phyloP scores from a whole-genome alignment of 2,888 invertebrate genomes.

The Calameuta idolon region DNA sequence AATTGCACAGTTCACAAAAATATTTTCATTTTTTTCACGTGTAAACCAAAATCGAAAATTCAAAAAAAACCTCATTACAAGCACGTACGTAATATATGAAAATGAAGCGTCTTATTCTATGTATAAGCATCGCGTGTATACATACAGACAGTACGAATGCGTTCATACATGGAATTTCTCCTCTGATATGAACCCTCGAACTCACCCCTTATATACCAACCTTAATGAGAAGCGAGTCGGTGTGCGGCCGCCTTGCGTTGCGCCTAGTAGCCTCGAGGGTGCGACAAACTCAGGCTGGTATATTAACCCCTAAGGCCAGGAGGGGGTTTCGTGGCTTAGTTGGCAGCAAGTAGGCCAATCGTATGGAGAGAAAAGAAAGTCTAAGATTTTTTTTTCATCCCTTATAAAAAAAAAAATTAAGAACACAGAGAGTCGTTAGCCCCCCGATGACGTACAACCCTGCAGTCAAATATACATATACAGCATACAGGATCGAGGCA shows the following conservation, averaged over 20 bases:
- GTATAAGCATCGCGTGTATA: background rate
- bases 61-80: background rate
- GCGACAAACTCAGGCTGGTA: conserved; percentile 32
- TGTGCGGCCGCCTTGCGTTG: conserved; percentile 25
- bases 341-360: conserved; percentile 33
- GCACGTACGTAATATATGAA: background rate
- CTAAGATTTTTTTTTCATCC: background rate
- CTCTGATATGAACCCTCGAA: background rate
- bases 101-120: background rate
- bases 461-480: background rate
- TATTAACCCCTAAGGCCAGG: conserved; percentile 32
- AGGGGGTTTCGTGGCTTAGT: conserved; percentile 18
- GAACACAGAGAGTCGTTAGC: background rate
- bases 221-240: conserved; percentile 38
- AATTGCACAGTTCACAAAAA: too few species aligned
- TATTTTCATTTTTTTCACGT: too few species aligned
- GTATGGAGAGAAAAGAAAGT: background rate
- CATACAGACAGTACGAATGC: background rate
- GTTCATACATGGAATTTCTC: background rate
- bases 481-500: background rate
- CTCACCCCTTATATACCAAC: background rate
- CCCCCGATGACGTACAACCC: background rate
- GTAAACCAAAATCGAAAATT: background rate
- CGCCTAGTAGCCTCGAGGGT: conserved; percentile 30
- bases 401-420: background rate